These are phyloP conservation scores for Myanophis thanlyinensis DNA, from an alignment of 2,113 vertebrate species.

Conservation along the genomic window DNA sequence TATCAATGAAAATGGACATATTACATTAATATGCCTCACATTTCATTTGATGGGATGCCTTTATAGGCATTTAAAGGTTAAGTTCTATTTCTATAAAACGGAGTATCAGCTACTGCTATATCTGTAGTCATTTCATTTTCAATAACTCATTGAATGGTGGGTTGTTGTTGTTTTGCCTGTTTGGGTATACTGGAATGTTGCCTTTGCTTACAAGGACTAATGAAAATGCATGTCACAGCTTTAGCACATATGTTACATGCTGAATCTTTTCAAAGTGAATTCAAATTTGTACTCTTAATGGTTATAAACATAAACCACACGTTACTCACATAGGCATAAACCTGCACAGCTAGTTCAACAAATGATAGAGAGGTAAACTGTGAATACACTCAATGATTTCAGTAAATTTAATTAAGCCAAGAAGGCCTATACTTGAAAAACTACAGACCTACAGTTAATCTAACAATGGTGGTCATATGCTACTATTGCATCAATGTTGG, in stretches of 20 bases:
- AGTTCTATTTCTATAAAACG: slow-evolving; percentile 63
- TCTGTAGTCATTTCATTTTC: slow-evolving; percentile 47
- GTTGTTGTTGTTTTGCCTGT: slow-evolving; percentile 59
- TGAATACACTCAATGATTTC: not conserved
- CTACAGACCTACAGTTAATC: not conserved
- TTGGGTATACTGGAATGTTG: slow-evolving; percentile 59
- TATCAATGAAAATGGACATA: slow-evolving; percentile 4
- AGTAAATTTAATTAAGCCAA: not conserved
- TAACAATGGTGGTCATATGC: not conserved
- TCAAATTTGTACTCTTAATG: slow-evolving; percentile 11
- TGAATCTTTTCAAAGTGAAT: slow-evolving; percentile 47
- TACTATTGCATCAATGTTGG: not conserved
- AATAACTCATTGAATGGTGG: slow-evolving; percentile 45
- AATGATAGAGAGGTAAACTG: not conserved
- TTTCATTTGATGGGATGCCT: slow-evolving; percentile 7
- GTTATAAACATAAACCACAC: not conserved
- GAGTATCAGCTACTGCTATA: slow-evolving; percentile 42
- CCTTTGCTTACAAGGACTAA: slow-evolving; percentile 41
- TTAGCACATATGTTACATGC: slow-evolving; percentile 43
- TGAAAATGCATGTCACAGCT: slow-evolving; percentile 43
- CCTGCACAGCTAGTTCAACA: not conserved
- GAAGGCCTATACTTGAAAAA: not conserved
- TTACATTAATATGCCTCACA: not conserved
- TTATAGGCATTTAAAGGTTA: slow-evolving; percentile 55
- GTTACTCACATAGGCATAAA: not conserved